These are phyloP conservation scores for Nesogale talazaci DNA, from an alignment of 2,113 vertebrate genomes.

Conservation along the genomic window DNA sequence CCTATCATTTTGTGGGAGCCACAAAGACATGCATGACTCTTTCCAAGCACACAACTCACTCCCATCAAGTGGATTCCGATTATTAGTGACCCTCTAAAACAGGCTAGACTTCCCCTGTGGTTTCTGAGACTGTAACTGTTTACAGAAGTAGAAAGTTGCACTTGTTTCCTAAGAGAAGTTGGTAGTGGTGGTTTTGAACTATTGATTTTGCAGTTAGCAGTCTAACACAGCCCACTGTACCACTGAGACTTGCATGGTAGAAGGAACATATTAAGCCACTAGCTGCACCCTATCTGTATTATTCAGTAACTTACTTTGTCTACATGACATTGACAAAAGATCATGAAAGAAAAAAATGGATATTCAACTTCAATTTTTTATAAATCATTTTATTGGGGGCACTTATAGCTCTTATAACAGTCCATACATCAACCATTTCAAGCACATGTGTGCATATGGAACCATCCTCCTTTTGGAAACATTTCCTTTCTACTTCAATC, in stretches of 20 bases:
- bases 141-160: background rate
- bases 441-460: no score
- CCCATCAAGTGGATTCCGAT: background rate
- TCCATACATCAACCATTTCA: no score
- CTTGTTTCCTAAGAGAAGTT: background rate
- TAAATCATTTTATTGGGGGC: no score
- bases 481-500: no score
- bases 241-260: no score
- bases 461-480: no score
- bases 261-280: no score
- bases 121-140: background rate
- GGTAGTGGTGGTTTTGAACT: no score
- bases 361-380: background rate
- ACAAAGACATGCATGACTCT: background rate
- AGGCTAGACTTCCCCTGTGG: no score
- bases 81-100: background rate
- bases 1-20: no score
- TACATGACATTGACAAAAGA: background rate
- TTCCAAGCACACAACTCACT: no score
- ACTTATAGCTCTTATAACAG: no score
- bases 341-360: background rate
- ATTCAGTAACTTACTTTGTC: background rate
- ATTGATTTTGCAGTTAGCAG: background rate
- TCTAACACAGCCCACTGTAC: background rate
- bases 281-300: background rate